These are phyloP conservation scores for Mesitornis unicolor DNA, from an alignment of 2,113 vertebrate species.

Conservation along the genomic window DNA sequence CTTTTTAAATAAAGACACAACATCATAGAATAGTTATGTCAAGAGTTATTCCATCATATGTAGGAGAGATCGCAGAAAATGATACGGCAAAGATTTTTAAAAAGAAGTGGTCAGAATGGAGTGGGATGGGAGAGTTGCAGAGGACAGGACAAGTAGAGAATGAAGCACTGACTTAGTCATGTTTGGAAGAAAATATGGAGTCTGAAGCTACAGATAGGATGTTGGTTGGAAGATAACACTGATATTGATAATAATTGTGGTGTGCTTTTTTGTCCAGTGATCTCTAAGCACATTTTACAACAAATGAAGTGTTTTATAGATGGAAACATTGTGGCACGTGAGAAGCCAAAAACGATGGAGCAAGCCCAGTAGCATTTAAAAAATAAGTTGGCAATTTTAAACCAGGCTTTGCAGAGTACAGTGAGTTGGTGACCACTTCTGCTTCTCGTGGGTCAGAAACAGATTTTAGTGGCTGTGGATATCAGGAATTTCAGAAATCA, in stretches of 20 bases:
- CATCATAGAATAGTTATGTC: not conserved
- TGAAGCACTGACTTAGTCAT: not conserved
- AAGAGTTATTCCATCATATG: not conserved
- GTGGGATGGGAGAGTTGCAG: not conserved
- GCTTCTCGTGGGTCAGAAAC: not conserved
- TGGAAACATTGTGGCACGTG: not conserved
- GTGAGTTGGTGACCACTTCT: not conserved
- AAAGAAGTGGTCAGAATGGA: not conserved
- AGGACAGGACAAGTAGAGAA: not conserved
- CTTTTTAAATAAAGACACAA: not conserved
- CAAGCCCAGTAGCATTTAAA: not conserved
- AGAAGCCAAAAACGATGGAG: not conserved
- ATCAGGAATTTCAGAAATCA: not conserved
- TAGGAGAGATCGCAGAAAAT: not conserved
- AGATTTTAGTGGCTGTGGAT: not conserved
- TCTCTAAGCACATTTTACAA: not conserved
- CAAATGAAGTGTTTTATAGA: not conserved
- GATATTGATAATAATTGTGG: not conserved
- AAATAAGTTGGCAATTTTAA: not conserved
- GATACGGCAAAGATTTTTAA: not conserved
- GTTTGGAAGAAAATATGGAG: not conserved
- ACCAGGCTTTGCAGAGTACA: not conserved
- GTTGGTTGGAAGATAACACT: not conserved
- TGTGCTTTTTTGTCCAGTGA: not conserved
- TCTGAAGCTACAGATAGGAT: not conserved